Conservation (phyloP, 2,797 vertebrate genomes). For the Choloepus didactylus region DNA sequence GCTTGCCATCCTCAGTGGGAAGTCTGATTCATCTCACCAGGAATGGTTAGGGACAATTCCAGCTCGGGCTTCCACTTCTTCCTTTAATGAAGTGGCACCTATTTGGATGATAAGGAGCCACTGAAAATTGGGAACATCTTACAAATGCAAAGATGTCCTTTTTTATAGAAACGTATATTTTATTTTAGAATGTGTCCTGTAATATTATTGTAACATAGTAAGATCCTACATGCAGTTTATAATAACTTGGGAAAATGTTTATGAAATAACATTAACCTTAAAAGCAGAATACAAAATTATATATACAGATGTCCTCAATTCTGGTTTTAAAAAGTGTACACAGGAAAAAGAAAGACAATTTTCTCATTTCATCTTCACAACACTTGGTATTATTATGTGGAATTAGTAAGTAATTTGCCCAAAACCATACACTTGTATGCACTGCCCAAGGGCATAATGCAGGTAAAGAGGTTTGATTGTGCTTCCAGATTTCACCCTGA, state of each 20-base stretch:
- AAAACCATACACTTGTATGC: not conserved
- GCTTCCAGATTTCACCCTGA: constrained; percentile 1
- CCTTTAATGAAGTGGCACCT: constrained; percentile 78
- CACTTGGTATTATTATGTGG: constrained; percentile 32
- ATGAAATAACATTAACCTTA: constrained; percentile 75
- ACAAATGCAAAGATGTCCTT: constrained; percentile 74
- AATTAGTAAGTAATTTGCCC: constrained; percentile 69
- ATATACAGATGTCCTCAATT: constrained; percentile 57
- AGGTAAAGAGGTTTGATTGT: not conserved
- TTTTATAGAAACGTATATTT: constrained; percentile 72
- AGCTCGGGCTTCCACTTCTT: constrained; percentile 46
- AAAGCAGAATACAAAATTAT: constrained; percentile 68
- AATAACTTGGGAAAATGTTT: constrained; percentile 76
- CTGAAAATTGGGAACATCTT: constrained; percentile 76
- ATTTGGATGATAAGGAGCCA: constrained; percentile 72
- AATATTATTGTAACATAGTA: constrained; percentile 75
- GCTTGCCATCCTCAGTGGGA: constrained; percentile 40
- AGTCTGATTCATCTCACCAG: constrained; percentile 77
- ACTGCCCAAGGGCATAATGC: constrained; percentile 34
- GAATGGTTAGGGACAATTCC: constrained; percentile 63
- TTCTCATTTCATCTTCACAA: constrained; percentile 70
- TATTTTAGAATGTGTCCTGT: constrained; percentile 70
- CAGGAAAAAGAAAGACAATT: constrained; percentile 55
- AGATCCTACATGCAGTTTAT: constrained; percentile 70
- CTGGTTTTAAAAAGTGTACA: constrained; percentile 6